A percentile compares a stretch with the other conserved stretches of the same genome.
Evolutionary conservation across 2,797 vertebrate genomes (phyloP).

Genomic region (Pseudomugil tenellus): DNA sequence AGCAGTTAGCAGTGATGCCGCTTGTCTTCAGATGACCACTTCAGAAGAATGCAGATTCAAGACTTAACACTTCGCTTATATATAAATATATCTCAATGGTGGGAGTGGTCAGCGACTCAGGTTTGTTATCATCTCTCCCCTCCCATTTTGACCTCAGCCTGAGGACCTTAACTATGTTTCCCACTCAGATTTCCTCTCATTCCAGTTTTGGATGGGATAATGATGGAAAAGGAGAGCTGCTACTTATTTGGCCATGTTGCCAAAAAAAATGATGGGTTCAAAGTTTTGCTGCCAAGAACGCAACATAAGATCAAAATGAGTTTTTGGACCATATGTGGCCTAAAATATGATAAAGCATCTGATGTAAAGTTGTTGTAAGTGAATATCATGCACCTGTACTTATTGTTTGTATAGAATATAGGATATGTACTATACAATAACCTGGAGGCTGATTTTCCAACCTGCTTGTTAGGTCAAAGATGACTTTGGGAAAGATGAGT

Average conservation of each 20-base stretch:
- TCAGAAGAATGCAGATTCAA: constrained; percentile 65
- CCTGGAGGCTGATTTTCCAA: constrained; percentile 10
- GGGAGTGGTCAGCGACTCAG: constrained; percentile 72
- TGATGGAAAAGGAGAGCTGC: constrained; percentile 38
- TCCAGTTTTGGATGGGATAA: constrained; percentile 48
- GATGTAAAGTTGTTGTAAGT: not conserved
- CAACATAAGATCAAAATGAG: constrained; percentile 20
- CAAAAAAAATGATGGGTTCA: constrained; percentile 33
- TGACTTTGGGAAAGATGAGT: constrained; percentile 2
- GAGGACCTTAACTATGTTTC: constrained; percentile 63
- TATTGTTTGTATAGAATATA: not conserved
- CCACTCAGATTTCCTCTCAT: constrained; percentile 44
- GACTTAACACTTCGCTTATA: constrained; percentile 79
- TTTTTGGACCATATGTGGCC: not conserved
- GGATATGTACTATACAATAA: constrained; percentile 15
- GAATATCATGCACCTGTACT: not conserved
- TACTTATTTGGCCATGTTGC: constrained; percentile 37
- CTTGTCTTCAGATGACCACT: constrained; percentile 61
- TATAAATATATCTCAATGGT: constrained; percentile 64
- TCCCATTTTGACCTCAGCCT: constrained; percentile 74
- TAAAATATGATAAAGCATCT: not conserved
- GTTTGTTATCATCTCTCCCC: constrained; percentile 74
- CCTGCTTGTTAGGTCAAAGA: too few relatives aligned
- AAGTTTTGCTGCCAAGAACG: constrained; percentile 2
- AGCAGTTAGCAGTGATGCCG: constrained; percentile 34